Percentiles rank a stretch among this genome's conserved stretches.
These are phyloP conservation scores for Planococcus citri DNA, from an alignment of 1,140 invertebrate species.

Conservation along the genomic window DNA sequence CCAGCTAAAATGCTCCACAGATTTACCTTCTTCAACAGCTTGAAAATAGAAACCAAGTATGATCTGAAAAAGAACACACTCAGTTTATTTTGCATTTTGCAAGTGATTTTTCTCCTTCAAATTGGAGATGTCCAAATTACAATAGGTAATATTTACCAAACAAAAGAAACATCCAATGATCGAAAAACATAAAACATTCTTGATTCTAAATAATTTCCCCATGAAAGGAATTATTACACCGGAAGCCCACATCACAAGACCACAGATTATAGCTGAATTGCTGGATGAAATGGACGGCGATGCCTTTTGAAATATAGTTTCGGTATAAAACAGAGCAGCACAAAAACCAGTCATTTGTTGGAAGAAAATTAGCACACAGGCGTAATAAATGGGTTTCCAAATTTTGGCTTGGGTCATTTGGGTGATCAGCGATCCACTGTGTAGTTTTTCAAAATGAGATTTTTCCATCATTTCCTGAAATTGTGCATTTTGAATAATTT, in stretches of 20 bases:
- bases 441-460: background rate
- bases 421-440: background rate
- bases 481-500: no score
- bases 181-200: constrained; percentile 55
- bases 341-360: constrained; percentile 59
- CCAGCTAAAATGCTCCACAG: constrained; percentile 41
- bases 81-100: no score
- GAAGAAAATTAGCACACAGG: constrained; percentile 53
- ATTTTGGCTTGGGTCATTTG: background rate
- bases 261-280: constrained; percentile 63
- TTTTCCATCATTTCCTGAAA: background rate
- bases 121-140: no score
- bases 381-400: constrained; percentile 52
- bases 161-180: constrained; percentile 44
- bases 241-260: constrained; percentile 53
- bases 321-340: constrained; percentile 50
- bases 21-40: constrained; percentile 33
- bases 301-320: constrained; percentile 53
- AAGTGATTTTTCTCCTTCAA: no score
- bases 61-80: constrained; percentile 34
- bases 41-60: constrained; percentile 50
- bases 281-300: constrained; percentile 42
- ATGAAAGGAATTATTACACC: constrained; percentile 53
- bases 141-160: no score
- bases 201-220: constrained; percentile 62